These are phyloP conservation scores for Corbicula japonica DNA, from an alignment of 2,888 invertebrate species.

Conservation along the genomic window DNA sequence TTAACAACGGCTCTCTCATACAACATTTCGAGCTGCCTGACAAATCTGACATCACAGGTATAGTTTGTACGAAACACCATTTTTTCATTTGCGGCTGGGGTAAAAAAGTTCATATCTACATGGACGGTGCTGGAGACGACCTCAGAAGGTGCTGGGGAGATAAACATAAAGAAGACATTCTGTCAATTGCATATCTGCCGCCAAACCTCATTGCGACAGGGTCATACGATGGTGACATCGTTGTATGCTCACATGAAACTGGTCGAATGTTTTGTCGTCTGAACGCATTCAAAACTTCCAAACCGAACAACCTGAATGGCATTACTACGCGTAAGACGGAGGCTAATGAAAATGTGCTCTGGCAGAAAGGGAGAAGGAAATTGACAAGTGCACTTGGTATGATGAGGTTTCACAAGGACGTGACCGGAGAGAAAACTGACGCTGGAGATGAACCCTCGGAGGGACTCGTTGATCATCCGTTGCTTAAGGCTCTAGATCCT, in stretches of 20 bases:
- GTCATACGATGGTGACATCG: slow-evolving; percentile 92
- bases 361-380: slow-evolving; percentile 32
- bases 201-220: slow-evolving; percentile 87
- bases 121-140: slow-evolving; percentile 86
- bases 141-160: slow-evolving; percentile 90
- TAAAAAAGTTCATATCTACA: slow-evolving; percentile 85
- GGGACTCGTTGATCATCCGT: too few species aligned
- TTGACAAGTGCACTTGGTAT: slow-evolving; percentile 23
- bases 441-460: too few species aligned
- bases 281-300: slow-evolving; percentile 70
- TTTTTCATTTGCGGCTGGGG: slow-evolving; percentile 94
- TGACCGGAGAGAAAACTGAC: background rate
- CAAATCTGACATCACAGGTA: slow-evolving; percentile 88
- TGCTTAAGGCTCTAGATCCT: slow-evolving; percentile 62
- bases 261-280: slow-evolving; percentile 87
- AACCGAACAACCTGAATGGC: slow-evolving; percentile 65
- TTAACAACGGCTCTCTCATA: slow-evolving; percentile 92
- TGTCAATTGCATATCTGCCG: slow-evolving; percentile 89
- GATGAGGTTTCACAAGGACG: too few species aligned
- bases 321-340: background rate
- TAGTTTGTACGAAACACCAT: slow-evolving; percentile 88
- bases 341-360: slow-evolving; percentile 15
- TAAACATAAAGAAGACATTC: slow-evolving; percentile 92
- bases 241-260: slow-evolving; percentile 94
- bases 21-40: slow-evolving; percentile 90